A percentile compares a stretch with the other conserved stretches of the same genome.
Evolutionary conservation across 2,113 vertebrate species (phyloP).

Genomic region (Polypterus bichir): DNA sequence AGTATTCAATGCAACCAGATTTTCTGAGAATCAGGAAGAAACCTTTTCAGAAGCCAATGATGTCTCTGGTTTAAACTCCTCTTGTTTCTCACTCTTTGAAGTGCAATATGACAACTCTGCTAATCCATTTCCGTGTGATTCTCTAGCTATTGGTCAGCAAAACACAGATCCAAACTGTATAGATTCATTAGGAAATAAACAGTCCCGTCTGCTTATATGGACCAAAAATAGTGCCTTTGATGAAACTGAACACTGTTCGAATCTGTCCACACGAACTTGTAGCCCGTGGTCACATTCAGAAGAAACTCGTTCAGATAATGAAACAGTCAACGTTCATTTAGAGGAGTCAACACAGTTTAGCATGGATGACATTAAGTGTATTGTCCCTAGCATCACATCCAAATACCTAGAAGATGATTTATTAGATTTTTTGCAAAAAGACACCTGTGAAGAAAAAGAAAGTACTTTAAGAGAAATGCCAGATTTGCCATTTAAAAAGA

Average conservation of each 20-base stretch:
- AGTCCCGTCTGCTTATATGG: conserved; percentile 98
- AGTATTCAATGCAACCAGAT: conserved; percentile 62
- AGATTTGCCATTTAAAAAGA: conserved; percentile 71
- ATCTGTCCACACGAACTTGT: conserved; percentile 95
- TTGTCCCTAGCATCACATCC: conserved; percentile 74
- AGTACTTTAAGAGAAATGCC: conserved; percentile 59
- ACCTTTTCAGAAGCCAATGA: conserved; percentile 74
- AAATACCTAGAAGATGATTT: conserved; percentile 86
- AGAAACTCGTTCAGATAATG: conserved; percentile 93
- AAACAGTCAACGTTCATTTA: conserved; percentile 65
- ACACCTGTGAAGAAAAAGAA: conserved; percentile 60
- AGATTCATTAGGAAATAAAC: conserved; percentile 83
- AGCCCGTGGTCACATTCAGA: conserved; percentile 98
- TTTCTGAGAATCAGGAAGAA: conserved; percentile 69
- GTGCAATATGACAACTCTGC: conserved; percentile 92
- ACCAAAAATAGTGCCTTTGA: conserved; percentile 99
- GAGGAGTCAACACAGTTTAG: conserved; percentile 77
- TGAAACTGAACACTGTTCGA: conserved; percentile 98
- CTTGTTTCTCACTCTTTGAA: conserved; percentile 96
- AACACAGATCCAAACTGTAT: conserved; percentile 80
- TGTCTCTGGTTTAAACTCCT: conserved; percentile 68
- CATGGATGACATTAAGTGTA: conserved; percentile 71
- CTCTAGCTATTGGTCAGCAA: conserved; percentile 67
- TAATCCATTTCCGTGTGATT: conserved; percentile 83
- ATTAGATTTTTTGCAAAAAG: conserved; percentile 81